Evolutionary conservation across 2,888 invertebrate species (phyloP).

Genomic region (Odiellus spinosus): DNA sequence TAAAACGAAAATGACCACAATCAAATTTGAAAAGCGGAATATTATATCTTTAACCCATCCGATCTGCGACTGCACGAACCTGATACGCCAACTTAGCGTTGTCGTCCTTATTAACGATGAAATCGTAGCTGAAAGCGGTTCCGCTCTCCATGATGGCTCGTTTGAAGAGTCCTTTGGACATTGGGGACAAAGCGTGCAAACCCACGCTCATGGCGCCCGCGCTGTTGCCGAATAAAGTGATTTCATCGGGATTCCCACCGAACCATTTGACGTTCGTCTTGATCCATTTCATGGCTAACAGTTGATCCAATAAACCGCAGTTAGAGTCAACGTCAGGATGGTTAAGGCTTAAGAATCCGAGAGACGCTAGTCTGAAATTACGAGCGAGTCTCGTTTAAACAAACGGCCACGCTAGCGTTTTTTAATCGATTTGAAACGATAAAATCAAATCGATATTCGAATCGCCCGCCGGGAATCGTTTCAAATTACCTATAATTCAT

Average conservation of each 20-base stretch:
- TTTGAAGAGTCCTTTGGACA: constrained; percentile 17
- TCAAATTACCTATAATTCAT: constrained; percentile 34
- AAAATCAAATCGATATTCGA: too few species aligned
- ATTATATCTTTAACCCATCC: too few species aligned
- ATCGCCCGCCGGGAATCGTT: too few species aligned
- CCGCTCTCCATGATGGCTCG: constrained; percentile 24
- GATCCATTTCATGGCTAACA: constrained; percentile 26
- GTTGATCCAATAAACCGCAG: constrained; percentile 25
- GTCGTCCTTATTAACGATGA: too few species aligned
- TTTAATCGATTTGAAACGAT: too few species aligned
- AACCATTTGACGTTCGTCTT: constrained; percentile 21
- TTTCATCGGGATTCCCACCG: constrained; percentile 23
- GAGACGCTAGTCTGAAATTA: too few species aligned
- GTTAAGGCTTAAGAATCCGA: constrained; percentile 22
- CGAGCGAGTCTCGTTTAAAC: too few species aligned
- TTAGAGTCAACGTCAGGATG: constrained; percentile 24
- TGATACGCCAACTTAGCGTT: too few species aligned
- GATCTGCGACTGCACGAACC: too few species aligned
- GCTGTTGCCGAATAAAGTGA: constrained; percentile 26
- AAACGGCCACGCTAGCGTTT: too few species aligned
- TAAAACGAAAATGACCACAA: too few species aligned
- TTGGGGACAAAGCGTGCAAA: constrained; percentile 15
- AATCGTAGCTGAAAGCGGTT: constrained; percentile 9
- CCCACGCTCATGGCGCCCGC: constrained; percentile 23
- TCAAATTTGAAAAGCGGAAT: too few species aligned